Conservation (phyloP, 2,888 invertebrate species). For the Tinea pellionella region DNA sequence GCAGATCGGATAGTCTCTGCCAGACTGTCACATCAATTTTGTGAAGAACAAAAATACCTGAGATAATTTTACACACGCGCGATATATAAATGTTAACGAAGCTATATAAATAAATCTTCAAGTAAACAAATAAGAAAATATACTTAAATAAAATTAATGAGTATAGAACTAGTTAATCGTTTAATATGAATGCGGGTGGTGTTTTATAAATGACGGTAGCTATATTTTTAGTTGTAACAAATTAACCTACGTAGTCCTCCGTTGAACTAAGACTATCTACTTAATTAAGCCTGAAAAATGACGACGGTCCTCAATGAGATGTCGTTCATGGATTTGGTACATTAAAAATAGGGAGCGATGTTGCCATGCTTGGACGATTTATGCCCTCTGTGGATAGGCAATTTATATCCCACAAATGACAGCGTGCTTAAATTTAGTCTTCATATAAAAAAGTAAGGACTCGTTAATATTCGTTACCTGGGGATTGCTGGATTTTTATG, state of each 20-base stretch:
- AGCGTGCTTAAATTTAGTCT: conserved; percentile 12
- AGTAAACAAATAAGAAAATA: conserved; percentile 1
- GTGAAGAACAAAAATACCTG: conserved; percentile 5
- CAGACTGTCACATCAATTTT: neutral
- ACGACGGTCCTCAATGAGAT: conserved; percentile 18
- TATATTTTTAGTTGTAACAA: conserved; percentile 25
- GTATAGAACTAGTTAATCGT: neutral
- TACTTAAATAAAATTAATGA: neutral
- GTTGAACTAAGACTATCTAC: conserved; percentile 24
- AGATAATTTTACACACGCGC: neutral
- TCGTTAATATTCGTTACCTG: conserved; percentile 16
- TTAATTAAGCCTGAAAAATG: conserved; percentile 36
- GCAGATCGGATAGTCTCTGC: neutral
- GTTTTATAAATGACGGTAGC: neutral
- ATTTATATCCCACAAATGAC: conserved; percentile 16
- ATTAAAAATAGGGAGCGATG: conserved; percentile 16
- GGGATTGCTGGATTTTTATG: conserved; percentile 16
- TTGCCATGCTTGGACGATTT: conserved; percentile 16
- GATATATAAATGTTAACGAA: neutral
- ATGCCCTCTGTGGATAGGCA: conserved; percentile 15
- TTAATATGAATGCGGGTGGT: neutral
- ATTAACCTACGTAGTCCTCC: conserved; percentile 20
- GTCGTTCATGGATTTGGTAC: conserved; percentile 7
- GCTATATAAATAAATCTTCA: neutral
- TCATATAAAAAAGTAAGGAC: neutral